Base-by-base conservation (phyloP, 2,113 vertebrate species). In the Pseudorectes ferrugineus region DNA sequence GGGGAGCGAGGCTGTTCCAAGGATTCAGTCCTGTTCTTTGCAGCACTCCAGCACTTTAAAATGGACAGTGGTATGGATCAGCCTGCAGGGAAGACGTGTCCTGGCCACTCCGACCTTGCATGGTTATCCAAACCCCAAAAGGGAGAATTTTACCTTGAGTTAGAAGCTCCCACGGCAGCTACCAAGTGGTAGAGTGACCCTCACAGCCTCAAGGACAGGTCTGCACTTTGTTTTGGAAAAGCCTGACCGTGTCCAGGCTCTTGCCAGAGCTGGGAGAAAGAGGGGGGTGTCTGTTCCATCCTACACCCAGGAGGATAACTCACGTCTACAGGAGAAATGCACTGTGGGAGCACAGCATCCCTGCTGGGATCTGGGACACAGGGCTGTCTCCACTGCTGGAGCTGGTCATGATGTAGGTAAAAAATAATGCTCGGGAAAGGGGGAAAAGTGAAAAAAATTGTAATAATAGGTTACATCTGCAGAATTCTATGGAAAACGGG, bases 51-150 rank as follows among this genome's bases (percentile, higher is more conserved):
- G 42, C 28, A 5, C 33, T 66, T 66, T 22, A 17, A 73, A 77
- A 24, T 1, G 26, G 48, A 1, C 40, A 23, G n/a, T 24, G 42
- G 45, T 15, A 17, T 10, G 26, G 35, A 29, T 42, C 48, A 23
- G 45, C 52, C 55, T 36, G 28, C 13, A 55, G 55, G 46, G 40
- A 46, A 33, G 12, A 0, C 1, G 11, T 11, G 36, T 20, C 7
- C 48, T 62, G 31, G 17, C 24, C 5, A 5, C 19, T 35, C 54
- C 0, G 0, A 62, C 23, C n/a, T 81, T 16, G 1, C 0, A 0
- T 8, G 3, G 21, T 43, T 46, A 35, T 31, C 22, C 0, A 9
- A 70, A 80, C 26, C 17, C 31, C 23, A 31, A 51, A 61, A 52
- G 24, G 25, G 35, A 85, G 66, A 52, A 55, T 46, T 73, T 49